Evolutionary conservation across 2,113 vertebrate genomes (phyloP).

Genomic region (Vimba vimba): DNA sequence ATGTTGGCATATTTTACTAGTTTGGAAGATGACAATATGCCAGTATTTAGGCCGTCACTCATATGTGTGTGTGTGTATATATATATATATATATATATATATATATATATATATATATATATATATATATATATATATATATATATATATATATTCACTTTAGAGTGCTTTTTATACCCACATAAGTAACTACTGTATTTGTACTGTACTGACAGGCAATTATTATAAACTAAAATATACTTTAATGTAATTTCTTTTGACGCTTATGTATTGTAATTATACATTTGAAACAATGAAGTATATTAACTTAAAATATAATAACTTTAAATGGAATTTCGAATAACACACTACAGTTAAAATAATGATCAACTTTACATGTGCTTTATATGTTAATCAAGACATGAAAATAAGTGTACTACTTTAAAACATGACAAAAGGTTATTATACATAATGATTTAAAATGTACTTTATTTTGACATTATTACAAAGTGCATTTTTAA

Average conservation of each 20-base stretch:
- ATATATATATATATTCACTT: no score
- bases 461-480: neutral
- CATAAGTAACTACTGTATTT: neutral
- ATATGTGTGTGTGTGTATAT: accelerated
- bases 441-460: neutral
- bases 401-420: neutral
- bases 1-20: constrained; percentile 4
- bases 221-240: neutral
- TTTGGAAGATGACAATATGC: neutral
- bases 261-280: neutral
- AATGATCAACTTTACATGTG: neutral
- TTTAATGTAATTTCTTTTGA: neutral
- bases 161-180: neutral
- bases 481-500: neutral
- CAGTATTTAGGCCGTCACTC: neutral
- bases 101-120: no score
- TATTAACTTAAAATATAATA: neutral
- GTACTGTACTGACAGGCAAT: neutral
- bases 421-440: neutral
- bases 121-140: no score
- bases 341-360: neutral
- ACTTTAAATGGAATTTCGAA: neutral
- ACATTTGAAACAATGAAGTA: neutral
- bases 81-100: no score
- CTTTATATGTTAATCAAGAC: neutral